phyloP scores from a whole-genome alignment of 53 echinoderm and acorn worm species.

The Hippasteria phrygiana region DNA sequence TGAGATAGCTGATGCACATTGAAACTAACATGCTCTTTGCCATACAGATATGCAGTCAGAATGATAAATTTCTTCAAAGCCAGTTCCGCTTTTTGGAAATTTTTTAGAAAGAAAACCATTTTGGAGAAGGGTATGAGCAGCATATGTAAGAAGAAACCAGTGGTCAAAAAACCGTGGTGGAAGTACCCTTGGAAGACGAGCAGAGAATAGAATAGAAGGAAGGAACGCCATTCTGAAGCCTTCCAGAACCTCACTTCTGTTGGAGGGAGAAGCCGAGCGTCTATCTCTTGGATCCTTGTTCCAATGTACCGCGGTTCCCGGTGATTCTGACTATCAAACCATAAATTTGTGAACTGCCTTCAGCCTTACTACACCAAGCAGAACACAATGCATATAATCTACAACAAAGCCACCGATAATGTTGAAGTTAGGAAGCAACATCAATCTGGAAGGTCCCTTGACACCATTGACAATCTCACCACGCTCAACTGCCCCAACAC shows the following conservation, averaged over 20 bases:
- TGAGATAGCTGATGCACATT: constrained; percentile 15
- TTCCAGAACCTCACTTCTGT: constrained; percentile 53
- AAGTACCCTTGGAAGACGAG: constrained; percentile 10
- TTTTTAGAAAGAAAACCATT: neutral
- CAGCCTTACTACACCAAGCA: constrained; percentile 52
- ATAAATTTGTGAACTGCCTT: constrained; percentile 32
- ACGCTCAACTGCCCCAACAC: neutral
- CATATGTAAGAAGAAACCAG: constrained; percentile 50
- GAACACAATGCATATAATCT: constrained; percentile 62
- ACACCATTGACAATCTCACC: constrained; percentile 24
- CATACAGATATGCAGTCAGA: neutral
- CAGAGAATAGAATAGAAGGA: constrained; percentile 44
- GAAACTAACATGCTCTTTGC: neutral
- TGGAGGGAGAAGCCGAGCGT: constrained; percentile 5
- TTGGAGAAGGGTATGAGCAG: constrained; percentile 1
- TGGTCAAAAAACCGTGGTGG: constrained; percentile 55
- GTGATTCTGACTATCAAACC: constrained; percentile 49
- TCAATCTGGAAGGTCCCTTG: constrained; percentile 4
- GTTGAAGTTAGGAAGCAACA: constrained; percentile 5
- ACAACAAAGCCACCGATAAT: constrained; percentile 41
- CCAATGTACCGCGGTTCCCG: constrained; percentile 29
- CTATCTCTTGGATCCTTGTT: neutral
- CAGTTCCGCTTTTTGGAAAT: neutral
- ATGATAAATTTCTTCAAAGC: constrained; percentile 12
- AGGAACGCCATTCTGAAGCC: constrained; percentile 54